Evolutionary conservation across 2,113 vertebrate genomes (phyloP).

Genomic region (Trogon surrucura): DNA sequence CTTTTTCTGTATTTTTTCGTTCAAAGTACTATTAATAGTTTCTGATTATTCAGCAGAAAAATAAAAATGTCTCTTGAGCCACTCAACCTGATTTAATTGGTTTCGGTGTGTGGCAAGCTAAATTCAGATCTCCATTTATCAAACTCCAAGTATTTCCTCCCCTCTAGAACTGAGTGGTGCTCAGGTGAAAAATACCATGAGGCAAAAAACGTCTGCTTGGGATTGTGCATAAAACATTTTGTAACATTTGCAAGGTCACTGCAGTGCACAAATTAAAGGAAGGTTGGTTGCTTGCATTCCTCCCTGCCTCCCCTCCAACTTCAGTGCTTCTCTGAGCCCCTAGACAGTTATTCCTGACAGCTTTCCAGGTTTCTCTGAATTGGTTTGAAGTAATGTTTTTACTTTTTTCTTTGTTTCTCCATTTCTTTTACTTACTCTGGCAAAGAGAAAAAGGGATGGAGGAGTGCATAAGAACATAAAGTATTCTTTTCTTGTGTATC

Average conservation of each 20-base stretch:
- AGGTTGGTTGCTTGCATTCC: neutral
- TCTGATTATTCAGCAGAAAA: slow-evolving; percentile 69
- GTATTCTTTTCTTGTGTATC: slow-evolving; percentile 50
- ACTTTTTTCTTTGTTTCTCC: slow-evolving; percentile 1
- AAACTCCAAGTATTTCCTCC: slow-evolving; percentile 7
- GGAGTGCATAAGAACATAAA: neutral
- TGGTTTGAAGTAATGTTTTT: slow-evolving; percentile 20
- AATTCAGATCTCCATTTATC: slow-evolving; percentile 64
- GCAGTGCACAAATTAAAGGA: neutral
- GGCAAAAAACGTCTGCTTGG: neutral
- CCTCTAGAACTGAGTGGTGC: neutral
- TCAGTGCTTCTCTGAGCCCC: neutral
- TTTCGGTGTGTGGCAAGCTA: slow-evolving; percentile 49
- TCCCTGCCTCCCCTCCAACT: neutral
- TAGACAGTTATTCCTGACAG: neutral
- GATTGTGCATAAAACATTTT: neutral
- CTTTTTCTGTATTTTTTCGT: neutral
- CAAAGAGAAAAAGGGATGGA: neutral
- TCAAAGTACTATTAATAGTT: slow-evolving; percentile 62
- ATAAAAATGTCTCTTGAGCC: slow-evolving; percentile 35
- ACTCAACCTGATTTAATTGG: slow-evolving; percentile 64
- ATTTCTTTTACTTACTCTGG: neutral
- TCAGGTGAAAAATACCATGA: neutral
- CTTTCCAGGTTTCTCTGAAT: neutral
- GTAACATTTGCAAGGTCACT: neutral